Base-by-base conservation (phyloP, 1,140 invertebrate species). In the Sycophaga agraensis region DNA sequence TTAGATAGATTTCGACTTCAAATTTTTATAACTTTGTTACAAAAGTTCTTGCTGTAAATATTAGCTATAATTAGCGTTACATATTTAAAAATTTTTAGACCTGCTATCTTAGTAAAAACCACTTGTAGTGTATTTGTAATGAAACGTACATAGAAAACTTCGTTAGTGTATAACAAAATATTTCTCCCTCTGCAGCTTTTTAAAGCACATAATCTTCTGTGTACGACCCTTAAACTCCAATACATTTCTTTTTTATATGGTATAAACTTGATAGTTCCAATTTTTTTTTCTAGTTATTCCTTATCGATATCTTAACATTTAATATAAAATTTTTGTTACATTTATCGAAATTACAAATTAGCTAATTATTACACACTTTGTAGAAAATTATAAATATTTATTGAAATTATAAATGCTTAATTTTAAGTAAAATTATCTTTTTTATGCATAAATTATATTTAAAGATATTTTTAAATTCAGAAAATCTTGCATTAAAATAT, bases 131-230 rank as follows among this genome's bases (percentile, higher is more conserved):
- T 57, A 55, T 46, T 69, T 60, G 42, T 61, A 67, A 66, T 66
- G 62, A 62, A 67, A 63, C n/a, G 62, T 64, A 63, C 56, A 67
- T 65, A 68, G 61, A 70, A 70, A 68, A 70, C 67, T 49, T 66
- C 66, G 64, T 57, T 26, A 59, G 46, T 59, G 42, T 60, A 62
- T 68, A 68, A 67, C 61, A 70, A 68, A 68, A 68, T 68, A 70
- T 70, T 66, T 59, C 17, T 42, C 46, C 39, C 63, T 53, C 60
- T 67, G 55, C 54, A 56, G 55, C 60, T 51, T 61, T 26, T 66
- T 43, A 50, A 68, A 64, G 59, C 54, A 56, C 59, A 59, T 56
- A n/a, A n/a, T 59, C 50, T 57, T 55, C 37, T 50, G 39, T 59
- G 22, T 65, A 39, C 54, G 37, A 39, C 42, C 40, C 58, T 53